These are phyloP conservation scores for Rhamnusium bicolor DNA, from an alignment of 2,888 invertebrate genomes.

Conservation along the genomic window DNA sequence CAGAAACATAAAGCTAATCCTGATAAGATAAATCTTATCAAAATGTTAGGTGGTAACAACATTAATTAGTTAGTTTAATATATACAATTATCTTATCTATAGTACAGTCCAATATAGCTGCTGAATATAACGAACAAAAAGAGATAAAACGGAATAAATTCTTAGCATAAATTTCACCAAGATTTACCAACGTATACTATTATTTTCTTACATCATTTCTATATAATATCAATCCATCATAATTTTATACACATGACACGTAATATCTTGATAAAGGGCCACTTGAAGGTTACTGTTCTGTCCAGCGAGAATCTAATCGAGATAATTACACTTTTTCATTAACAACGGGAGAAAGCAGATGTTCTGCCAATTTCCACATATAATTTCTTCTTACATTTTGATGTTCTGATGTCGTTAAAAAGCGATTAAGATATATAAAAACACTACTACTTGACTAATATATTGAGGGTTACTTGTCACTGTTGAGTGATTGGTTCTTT, in stretches of 20 bases:
- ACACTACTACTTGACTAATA: conserved; percentile 7
- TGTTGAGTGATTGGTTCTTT: conserved; percentile 14
- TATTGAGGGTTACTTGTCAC: conserved; percentile 21
- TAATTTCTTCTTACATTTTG: conserved; percentile 10
- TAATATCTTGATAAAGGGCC: not conserved
- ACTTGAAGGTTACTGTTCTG: not conserved
- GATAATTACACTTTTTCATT: not conserved
- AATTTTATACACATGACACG: not conserved
- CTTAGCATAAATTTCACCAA: too few species aligned
- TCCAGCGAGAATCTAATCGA: not conserved
- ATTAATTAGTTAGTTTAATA: too few species aligned
- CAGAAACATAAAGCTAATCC: too few species aligned
- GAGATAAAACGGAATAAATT: too few species aligned
- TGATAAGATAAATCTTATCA: too few species aligned
- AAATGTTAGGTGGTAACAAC: too few species aligned
- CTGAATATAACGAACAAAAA: too few species aligned
- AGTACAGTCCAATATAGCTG: too few species aligned
- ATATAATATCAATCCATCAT: not conserved
- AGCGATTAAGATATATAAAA: conserved; percentile 15
- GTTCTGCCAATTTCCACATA: not conserved
- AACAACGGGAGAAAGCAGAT: conserved; percentile 1
- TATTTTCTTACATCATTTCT: not conserved
- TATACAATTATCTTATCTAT: too few species aligned
- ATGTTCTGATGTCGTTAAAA: conserved; percentile 8
- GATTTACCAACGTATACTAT: too few species aligned